Conservation (phyloP, 1,140 invertebrate genomes). For the Drosophila bocqueti region DNA sequence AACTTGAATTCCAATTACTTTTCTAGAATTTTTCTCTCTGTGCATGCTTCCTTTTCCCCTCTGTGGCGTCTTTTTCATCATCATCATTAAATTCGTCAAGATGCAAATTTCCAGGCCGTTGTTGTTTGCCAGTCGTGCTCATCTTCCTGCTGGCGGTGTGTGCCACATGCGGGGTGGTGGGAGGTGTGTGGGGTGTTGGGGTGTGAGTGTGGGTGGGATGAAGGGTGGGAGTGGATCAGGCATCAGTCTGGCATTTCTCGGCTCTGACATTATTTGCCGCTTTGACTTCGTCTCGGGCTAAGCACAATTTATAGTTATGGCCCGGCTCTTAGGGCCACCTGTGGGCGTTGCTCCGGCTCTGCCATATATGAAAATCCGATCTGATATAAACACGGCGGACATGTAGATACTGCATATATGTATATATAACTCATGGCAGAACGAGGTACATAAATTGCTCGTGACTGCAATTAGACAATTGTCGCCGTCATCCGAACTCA, state of each 20-base stretch:
- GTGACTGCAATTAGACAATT: constrained; percentile 83
- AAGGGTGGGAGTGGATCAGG: constrained; percentile 33
- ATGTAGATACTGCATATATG: constrained; percentile 22
- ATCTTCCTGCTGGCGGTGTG: constrained; percentile 64
- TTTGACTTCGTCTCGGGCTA: constrained; percentile 42
- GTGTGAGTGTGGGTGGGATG: constrained; percentile 11
- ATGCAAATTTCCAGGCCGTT: constrained; percentile 74
- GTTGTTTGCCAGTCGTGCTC: constrained; percentile 71
- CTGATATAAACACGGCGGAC: constrained; percentile 39
- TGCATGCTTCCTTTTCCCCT: constrained; percentile 20
- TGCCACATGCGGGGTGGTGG: constrained; percentile 23
- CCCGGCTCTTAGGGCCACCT: constrained; percentile 57
- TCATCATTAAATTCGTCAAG: constrained; percentile 84
- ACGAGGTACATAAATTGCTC: constrained; percentile 80
- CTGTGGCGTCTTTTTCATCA: constrained; percentile 71
- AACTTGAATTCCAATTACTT: background rate
- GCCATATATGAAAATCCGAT: constrained; percentile 32
- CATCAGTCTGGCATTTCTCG: constrained; percentile 52
- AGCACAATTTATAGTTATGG: constrained; percentile 60
- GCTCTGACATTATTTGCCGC: constrained; percentile 43
- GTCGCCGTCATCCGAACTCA: constrained; percentile 73
- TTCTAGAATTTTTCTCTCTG: background rate
- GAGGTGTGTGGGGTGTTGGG: constrained; percentile 1
- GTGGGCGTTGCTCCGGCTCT: constrained; percentile 56
- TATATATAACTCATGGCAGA: constrained; percentile 74